A percentile compares a stretch with the other conserved stretches of the same genome.
Evolutionary conservation across 2,113 vertebrate species (phyloP).

Genomic region (Chaetodon auriga): DNA sequence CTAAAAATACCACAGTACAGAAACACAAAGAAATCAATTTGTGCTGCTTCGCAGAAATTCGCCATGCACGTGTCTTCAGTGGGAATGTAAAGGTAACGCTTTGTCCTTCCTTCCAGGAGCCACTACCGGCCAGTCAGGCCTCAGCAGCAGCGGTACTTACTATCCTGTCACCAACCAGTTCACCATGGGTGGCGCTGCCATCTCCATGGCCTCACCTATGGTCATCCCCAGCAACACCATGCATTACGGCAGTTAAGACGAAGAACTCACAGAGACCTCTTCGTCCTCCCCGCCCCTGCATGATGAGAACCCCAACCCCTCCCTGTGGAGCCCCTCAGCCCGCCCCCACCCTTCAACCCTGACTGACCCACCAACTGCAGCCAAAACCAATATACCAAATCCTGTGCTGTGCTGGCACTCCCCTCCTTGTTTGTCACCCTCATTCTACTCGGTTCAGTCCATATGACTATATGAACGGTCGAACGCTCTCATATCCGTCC

Average conservation of each 20-base stretch:
- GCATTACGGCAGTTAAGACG: slow-evolving; percentile 94
- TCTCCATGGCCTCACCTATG: slow-evolving; percentile 97
- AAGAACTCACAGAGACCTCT: slow-evolving; percentile 51
- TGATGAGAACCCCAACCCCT: slow-evolving; percentile 60
- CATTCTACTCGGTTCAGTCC: slow-evolving; percentile 39
- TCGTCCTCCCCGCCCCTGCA: slow-evolving; percentile 62
- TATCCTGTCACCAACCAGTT: slow-evolving; percentile 95
- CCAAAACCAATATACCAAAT: slow-evolving; percentile 89
- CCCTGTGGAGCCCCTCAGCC: slow-evolving; percentile 60
- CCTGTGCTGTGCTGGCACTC: slow-evolving; percentile 76
- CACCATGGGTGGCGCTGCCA: slow-evolving; percentile 94
- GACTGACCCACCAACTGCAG: slow-evolving; percentile 73
- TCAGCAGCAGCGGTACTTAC: slow-evolving; percentile 86
- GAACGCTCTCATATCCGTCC: slow-evolving; percentile 77
- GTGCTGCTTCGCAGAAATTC: background rate
- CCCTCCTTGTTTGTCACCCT: slow-evolving; percentile 8
- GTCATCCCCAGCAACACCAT: slow-evolving; percentile 96
- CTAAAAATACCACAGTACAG: background rate
- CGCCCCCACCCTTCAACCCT: slow-evolving; percentile 40
- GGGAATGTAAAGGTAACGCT: background rate
- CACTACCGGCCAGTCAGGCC: slow-evolving; percentile 85
- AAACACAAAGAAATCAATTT: background rate
- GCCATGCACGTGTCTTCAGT: background rate
- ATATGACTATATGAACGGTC: slow-evolving; percentile 34
- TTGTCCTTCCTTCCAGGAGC: slow-evolving; percentile 80